Evolutionary conservation across 2,888 invertebrate genomes (phyloP), one percentile per base, ranked within the genome.

Genomic region (Sphinx pinastri): DNA sequence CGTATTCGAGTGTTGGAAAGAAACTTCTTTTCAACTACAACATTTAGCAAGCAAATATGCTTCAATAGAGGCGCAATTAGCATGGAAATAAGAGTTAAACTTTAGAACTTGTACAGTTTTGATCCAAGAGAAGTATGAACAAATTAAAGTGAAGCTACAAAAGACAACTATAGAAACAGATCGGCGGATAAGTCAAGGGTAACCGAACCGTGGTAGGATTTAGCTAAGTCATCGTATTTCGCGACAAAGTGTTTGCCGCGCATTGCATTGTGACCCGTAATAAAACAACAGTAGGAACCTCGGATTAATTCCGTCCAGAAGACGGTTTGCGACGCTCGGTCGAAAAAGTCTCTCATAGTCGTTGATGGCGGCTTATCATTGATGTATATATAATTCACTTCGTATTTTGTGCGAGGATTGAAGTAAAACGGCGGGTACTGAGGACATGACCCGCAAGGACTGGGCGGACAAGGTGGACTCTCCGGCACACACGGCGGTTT

Each of bases 241-340:
- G 68, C 69, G 68, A 71, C 74, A 71, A 76, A 76, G 71, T 76
- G 72, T 75, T 76, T 69, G 70, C 51, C 73, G 63, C 10, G 68
- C 68, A 52, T 60, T 69, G 71, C 52, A 72, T 70, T 71, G 66
- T 68, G 68, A 69, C 75, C 77, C 77, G 75, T 73, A 77, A 77
- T 77, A 75, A 76, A 63, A 63, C 49, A 63, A 63, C 71, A 74
- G 60, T 70, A 68, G 75, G 68, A 72, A 78, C 98, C 98, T 89
- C 97, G 95, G 0, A 95, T 72, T 11, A 99, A 79, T 91, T 99
- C 99, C 0, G 96, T 95, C 85, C 96, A 94, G 86, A 98, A 98
- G 70, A 97, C 85, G 0, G 93, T 95, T 68, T 95, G 94, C 0
- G 96, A 95, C 0, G 97, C 96, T 71, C 97, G 93, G 78, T 98